phyloP scores from a whole-genome alignment of 1,140 invertebrate species.

The Scaptomyza graminum region DNA sequence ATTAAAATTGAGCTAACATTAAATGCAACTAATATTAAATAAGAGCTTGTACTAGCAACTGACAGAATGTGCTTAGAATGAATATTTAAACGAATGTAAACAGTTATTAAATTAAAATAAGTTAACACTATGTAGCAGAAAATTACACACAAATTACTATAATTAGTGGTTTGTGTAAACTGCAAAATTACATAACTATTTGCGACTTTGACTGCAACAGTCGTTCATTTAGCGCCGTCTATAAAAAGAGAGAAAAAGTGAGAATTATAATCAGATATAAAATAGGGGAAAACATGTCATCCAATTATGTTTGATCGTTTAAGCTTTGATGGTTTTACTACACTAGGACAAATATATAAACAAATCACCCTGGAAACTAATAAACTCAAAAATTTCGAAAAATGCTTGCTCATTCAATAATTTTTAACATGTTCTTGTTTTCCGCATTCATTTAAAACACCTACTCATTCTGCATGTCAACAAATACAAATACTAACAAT shows the following conservation, averaged over 20 bases:
- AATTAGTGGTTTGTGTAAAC: conserved; percentile 37
- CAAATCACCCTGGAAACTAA: no score
- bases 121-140: conserved; percentile 48
- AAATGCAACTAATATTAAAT: conserved; percentile 17
- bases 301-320: background rate
- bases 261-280: background rate
- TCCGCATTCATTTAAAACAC: no score
- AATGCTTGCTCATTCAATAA: no score
- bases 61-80: conserved; percentile 6
- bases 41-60: conserved; percentile 50
- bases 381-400: no score
- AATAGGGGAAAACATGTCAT: conserved; percentile 2
- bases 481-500: no score
- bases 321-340: conserved; percentile 13
- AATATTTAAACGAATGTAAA: conserved; percentile 29
- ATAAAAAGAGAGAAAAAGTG: background rate
- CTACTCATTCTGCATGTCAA: no score
- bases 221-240: conserved; percentile 59
- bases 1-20: conserved; percentile 29
- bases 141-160: conserved; percentile 30
- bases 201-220: conserved; percentile 48
- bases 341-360: background rate
- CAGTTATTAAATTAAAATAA: conserved; percentile 46
- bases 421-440: no score
- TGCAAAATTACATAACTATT: conserved; percentile 57